Base-by-base conservation (phyloP, 2,888 invertebrate species). In the Polyommatus icarus region DNA sequence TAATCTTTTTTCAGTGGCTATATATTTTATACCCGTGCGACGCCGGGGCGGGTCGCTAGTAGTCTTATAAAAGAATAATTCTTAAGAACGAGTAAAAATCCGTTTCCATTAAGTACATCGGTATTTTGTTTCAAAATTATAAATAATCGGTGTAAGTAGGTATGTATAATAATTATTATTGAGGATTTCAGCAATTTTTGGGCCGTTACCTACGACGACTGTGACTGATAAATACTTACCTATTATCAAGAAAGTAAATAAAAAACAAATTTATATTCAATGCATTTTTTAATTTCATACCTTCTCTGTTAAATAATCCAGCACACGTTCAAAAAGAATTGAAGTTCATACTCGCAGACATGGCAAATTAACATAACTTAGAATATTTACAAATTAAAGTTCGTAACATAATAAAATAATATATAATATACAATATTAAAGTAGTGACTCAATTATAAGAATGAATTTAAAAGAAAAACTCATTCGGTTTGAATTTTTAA, bases 351-450 rank as follows among this genome's bases (percentile, higher is more conserved):
- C 88, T 88, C 87, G 87, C 89, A 88, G 89, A 89, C 88, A 92
- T 93, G 94, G 94, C 94, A 93, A 90, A 90, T 87, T 89, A 91
- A 90, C 89, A 88, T 85, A 93, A 92, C 90, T 91, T 92, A 91
- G 57, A 89, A 90, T 93, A 94, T 93, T 93, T 94, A 93, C 93
- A 94, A 92, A 92, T 92, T 87, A 91, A 87, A 89, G 87, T 88
- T 87, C 88, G 87, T 82, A 84, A 83, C 80, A 84, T 89, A 67
- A 67, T 67, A 67, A 67, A 67, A 67, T 67, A 67, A 91, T 91
- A 93, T 86, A 93, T 89, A 93, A 90, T 90, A 93, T 91, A 93
- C 91, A 93, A 89, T 73, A 73, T 91, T 92, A 94, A 88, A 91
- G 88, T 93, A 93, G 88, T 94, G 94, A 94, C 94, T 93, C 91